Conservation (phyloP, 2,797 vertebrate genomes). For the Lutjanus campechanus region DNA sequence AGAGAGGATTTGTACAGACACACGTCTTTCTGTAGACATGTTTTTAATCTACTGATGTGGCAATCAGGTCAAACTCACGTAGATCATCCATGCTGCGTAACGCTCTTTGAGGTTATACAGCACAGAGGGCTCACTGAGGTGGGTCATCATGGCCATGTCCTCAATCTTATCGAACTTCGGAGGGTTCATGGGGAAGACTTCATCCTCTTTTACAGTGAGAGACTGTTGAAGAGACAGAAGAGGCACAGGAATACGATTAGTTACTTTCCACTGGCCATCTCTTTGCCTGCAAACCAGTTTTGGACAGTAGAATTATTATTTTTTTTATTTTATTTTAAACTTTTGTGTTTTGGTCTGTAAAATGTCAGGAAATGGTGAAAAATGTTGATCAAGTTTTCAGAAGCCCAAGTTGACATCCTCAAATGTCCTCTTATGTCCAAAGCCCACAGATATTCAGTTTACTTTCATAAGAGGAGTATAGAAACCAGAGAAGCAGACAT, state of each 20-base stretch:
- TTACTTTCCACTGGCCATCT: not conserved
- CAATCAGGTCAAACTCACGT: constrained; percentile 70
- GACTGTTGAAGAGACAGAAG: constrained; percentile 69
- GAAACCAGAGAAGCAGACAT: too few species aligned
- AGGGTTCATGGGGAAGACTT: constrained; percentile 81
- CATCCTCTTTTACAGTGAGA: constrained; percentile 86
- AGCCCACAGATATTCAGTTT: too few species aligned
- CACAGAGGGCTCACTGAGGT: constrained; percentile 88
- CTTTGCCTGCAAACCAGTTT: not conserved
- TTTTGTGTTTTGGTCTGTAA: too few species aligned
- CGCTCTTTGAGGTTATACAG: constrained; percentile 97
- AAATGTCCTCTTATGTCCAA: too few species aligned
- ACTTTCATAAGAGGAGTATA: too few species aligned
- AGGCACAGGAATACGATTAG: not conserved
- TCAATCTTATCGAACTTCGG: constrained; percentile 85
- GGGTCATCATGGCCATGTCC: constrained; percentile 88
- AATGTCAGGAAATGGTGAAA: too few species aligned
- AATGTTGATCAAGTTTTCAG: too few species aligned
- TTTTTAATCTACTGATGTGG: not conserved
- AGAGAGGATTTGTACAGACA: not conserved
- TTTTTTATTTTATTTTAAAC: not conserved
- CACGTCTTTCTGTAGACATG: not conserved
- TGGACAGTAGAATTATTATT: not conserved
- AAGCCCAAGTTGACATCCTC: too few species aligned
- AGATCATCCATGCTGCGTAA: constrained; percentile 96